A percentile compares a stretch with the other conserved stretches of the same genome.
Conservation (phyloP, 2,888 invertebrate species). For the Patella depressa region DNA sequence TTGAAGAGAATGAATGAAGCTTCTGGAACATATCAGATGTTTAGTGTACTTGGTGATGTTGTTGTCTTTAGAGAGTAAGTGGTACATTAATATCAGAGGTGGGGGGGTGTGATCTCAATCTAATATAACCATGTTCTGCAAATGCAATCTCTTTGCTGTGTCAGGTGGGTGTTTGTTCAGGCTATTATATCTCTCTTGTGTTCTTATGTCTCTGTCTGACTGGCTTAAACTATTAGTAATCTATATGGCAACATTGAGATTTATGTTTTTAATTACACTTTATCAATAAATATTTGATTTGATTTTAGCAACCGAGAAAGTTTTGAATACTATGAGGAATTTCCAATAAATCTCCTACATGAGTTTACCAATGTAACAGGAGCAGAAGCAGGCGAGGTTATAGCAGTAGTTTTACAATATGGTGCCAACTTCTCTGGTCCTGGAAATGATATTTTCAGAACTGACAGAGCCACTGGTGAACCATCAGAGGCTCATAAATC, state of each 20-base stretch:
- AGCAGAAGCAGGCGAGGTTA: slow-evolving; percentile 50
- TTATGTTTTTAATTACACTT: no score
- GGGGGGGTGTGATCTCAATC: no score
- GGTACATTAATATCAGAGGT: no score
- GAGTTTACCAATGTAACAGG: slow-evolving; percentile 66
- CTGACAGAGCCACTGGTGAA: slow-evolving; percentile 69
- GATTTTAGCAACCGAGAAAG: slow-evolving; percentile 48
- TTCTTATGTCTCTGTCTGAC: no score
- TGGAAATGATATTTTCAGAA: slow-evolving; percentile 71
- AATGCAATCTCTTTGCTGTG: no score
- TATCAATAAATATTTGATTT: not conserved
- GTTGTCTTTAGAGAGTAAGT: slow-evolving; percentile 69
- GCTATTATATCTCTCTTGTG: no score
- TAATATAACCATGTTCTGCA: no score
- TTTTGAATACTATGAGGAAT: slow-evolving; percentile 69
- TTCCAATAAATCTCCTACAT: slow-evolving; percentile 69
- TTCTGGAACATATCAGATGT: slow-evolving; percentile 73
- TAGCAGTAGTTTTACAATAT: slow-evolving; percentile 71
- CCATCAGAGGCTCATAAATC: slow-evolving; percentile 70
- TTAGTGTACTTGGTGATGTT: slow-evolving; percentile 70
- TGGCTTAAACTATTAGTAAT: no score
- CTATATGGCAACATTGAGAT: no score
- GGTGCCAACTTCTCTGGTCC: slow-evolving; percentile 71
- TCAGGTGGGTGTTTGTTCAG: no score
- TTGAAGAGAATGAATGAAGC: slow-evolving; percentile 72